Conservation (phyloP, 2,888 invertebrate genomes). For the Hecatera dysodea region DNA sequence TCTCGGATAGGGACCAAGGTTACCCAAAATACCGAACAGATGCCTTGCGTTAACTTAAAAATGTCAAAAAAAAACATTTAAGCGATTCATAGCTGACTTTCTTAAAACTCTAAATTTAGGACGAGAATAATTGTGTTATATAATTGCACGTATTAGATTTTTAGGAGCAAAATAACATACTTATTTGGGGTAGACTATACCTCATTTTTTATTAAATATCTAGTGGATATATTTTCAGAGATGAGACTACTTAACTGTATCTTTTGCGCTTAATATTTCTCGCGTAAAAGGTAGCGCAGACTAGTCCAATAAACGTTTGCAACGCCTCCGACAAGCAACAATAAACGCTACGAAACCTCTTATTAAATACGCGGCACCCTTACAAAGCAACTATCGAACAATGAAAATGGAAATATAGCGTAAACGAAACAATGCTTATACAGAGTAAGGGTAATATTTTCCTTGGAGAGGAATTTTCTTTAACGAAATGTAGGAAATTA, state of each 20-base stretch:
- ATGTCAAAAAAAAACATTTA: constrained; percentile 59
- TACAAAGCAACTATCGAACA: constrained; percentile 75
- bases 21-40: constrained; percentile 64
- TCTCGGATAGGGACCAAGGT: constrained; percentile 69
- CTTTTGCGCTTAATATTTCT: constrained; percentile 54
- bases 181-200: constrained; percentile 24
- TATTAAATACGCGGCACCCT: constrained; percentile 73
- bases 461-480: constrained; percentile 84
- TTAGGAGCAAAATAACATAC: constrained; percentile 24
- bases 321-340: constrained; percentile 65
- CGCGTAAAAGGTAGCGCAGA: constrained; percentile 56
- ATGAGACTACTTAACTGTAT: constrained; percentile 43
- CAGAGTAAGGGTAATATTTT: constrained; percentile 80
- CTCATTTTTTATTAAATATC: constrained; percentile 31
- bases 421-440: constrained; percentile 77
- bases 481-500: constrained; percentile 88
- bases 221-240: constrained; percentile 36
- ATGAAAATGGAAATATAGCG: constrained; percentile 75
- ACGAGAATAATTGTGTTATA: constrained; percentile 26
- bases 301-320: constrained; percentile 63
- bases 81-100: constrained; percentile 38
- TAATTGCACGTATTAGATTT: constrained; percentile 38
- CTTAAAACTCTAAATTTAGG: constrained; percentile 25
- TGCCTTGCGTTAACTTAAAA: constrained; percentile 56
- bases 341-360: constrained; percentile 69